Conservation (phyloP, 2,888 invertebrate genomes). For the Ophion obscuratus region DNA sequence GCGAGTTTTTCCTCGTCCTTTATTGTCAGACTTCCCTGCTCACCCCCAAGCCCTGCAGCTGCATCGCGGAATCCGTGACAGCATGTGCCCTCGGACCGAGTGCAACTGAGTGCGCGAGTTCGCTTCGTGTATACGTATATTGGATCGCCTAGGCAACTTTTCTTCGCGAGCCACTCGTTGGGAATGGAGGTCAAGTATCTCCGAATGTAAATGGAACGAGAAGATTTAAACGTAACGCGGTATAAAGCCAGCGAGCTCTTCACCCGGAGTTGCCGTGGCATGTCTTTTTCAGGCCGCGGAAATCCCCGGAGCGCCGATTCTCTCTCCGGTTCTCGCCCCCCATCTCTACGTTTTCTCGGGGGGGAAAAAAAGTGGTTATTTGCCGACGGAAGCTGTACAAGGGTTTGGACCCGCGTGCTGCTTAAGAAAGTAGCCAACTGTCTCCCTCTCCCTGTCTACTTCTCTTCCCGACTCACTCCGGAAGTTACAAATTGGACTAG, state of each 20-base stretch:
- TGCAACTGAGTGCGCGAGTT: constrained; percentile 31
- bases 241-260: constrained; percentile 65
- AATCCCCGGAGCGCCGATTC: constrained; percentile 62
- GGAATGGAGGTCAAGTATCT: constrained; percentile 72
- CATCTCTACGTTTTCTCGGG: constrained; percentile 30
- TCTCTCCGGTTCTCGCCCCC: constrained; percentile 12
- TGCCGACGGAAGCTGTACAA: constrained; percentile 53
- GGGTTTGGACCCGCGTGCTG: constrained; percentile 62
- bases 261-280: constrained; percentile 28
- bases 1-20: constrained; percentile 32
- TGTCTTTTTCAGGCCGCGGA: constrained; percentile 65
- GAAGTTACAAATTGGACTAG: constrained; percentile 73
- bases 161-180: constrained; percentile 33
- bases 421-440: constrained; percentile 71
- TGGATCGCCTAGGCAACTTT: constrained; percentile 51
- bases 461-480: constrained; percentile 55
- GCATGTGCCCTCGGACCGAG: constrained; percentile 38
- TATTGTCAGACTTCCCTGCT: background rate
- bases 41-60: background rate
- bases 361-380: constrained; percentile 55
- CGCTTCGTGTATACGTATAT: constrained; percentile 37
- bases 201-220: constrained; percentile 71
- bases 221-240: constrained; percentile 72
- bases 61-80: constrained; percentile 46
- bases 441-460: constrained; percentile 47